Conservation (phyloP, 2,113 vertebrate species). For the Haemorhous mexicanus region DNA sequence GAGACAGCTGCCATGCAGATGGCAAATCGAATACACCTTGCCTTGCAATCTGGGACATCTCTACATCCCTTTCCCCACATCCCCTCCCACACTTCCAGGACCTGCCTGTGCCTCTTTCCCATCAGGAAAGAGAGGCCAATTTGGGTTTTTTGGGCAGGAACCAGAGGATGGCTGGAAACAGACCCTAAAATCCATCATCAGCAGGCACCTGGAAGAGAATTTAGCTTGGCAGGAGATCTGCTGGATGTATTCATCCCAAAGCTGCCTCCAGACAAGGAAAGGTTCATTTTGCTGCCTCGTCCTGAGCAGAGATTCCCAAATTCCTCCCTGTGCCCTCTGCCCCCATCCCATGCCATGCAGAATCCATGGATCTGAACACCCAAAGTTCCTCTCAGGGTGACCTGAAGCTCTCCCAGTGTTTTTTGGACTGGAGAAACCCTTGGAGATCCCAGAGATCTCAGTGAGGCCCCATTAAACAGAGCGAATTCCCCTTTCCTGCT, state of each 20-base stretch:
- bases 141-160: neutral
- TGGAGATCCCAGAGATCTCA: neutral
- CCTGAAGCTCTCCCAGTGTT: neutral
- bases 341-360: rapidly evolving
- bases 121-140: neutral
- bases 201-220: neutral
- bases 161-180: neutral
- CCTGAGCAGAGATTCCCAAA: neutral
- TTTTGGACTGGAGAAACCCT: neutral
- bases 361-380: neutral
- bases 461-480: neutral
- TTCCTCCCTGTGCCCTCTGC: neutral
- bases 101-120: neutral
- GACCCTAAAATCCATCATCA: neutral
- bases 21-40: too few species aligned
- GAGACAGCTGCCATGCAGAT: too few species aligned
- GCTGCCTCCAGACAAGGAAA: neutral
- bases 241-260: neutral
- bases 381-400: neutral
- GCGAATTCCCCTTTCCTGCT: neutral
- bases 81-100: neutral
- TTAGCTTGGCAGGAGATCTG: neutral
- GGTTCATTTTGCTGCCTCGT: neutral
- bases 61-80: neutral
- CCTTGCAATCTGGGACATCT: too few species aligned